Evolutionary conservation across 2,888 invertebrate species (phyloP), one percentile per base, ranked within the genome.

Genomic region (Cerceris ruficornis): DNA sequence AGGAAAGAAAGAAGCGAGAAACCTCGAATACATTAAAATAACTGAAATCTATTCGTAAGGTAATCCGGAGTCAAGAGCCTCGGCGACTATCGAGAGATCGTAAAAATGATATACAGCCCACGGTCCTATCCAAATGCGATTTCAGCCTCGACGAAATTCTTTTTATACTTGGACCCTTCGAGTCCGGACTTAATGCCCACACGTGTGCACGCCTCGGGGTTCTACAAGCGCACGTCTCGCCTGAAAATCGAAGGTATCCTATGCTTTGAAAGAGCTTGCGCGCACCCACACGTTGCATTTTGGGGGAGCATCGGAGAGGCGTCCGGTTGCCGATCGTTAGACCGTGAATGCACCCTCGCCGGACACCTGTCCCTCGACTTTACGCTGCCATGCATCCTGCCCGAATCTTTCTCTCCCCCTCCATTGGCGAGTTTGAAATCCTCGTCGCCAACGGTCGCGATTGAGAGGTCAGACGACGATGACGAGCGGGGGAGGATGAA

Each of bases 351-450:
- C 81, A 84, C 83, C 87, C 87, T 84, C 86, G 80, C 82, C 81
- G 82, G 84, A 84, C 87, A 88, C 87, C 87, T 87, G 88, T 86
- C 88, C 83, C 86, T 82, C 71, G 78, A 67, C 83, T 79, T 79
- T 83, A 77, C 81, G 75, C 67, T 60, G 70, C 2, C 80, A 77
- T 81, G 80, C 75, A 81, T 68, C 75, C 80, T 80, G 74, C 83
- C 78, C 60, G 70, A 74, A 66, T 50, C 57, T 83, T 71, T 83
- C 58, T 46, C 65, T 60, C 64, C 59, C 60, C 69, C 64, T 42
- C 73, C 65, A 72, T 43, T 46, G 58, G 17, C 13, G 7, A 39
- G 41, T 42, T 59, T 39, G 41, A 6, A 59, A 39, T n/a, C 11
- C 9, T 50, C n/a, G 50, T 50, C n/a, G 7, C 9, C 9, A 46